A percentile compares a stretch with the other conserved stretches of the same genome.
phyloP scores from a whole-genome alignment of 2,113 vertebrate genomes.

The Mustelus asterias region DNA sequence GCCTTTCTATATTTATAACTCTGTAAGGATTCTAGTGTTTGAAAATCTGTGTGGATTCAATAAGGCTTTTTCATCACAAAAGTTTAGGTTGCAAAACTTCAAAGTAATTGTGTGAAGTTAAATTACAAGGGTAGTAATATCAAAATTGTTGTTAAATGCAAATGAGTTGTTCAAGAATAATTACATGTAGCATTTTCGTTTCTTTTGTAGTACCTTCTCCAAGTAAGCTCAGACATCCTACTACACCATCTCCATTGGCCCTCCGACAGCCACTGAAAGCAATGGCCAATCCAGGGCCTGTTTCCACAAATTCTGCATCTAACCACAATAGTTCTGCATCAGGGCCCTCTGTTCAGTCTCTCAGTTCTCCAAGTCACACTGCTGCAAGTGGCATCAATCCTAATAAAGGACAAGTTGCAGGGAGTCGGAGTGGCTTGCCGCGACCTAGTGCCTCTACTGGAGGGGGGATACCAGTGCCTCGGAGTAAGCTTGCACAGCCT shows the following conservation, averaged over 20 bases:
- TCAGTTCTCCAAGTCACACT: conserved; percentile 52
- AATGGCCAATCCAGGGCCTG: conserved; percentile 67
- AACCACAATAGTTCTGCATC: conserved; percentile 59
- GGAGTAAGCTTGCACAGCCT: conserved; percentile 93
- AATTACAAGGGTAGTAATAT: neutral
- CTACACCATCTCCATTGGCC: conserved; percentile 80
- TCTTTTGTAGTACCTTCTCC: conserved; percentile 80
- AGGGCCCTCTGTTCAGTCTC: conserved; percentile 53
- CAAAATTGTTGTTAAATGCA: neutral
- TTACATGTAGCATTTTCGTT: conserved; percentile 35
- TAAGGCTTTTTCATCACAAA: neutral
- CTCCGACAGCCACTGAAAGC: conserved; percentile 90
- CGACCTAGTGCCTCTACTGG: conserved; percentile 76
- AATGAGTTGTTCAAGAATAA: neutral
- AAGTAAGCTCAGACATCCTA: conserved; percentile 85
- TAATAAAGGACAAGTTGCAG: conserved; percentile 69
- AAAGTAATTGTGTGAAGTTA: neutral
- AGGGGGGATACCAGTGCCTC: conserved; percentile 85
- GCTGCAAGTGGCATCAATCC: conserved; percentile 67
- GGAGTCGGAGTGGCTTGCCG: conserved; percentile 77
- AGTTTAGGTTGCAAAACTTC: neutral
- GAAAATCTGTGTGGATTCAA: neutral
- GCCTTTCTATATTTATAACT: neutral
- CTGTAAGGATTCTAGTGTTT: neutral
- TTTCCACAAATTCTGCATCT: conserved; percentile 51